Evolutionary conservation across 2,888 invertebrate species (phyloP), one percentile per base, ranked within the genome.

Genomic region (Agrotis ipsilon): DNA sequence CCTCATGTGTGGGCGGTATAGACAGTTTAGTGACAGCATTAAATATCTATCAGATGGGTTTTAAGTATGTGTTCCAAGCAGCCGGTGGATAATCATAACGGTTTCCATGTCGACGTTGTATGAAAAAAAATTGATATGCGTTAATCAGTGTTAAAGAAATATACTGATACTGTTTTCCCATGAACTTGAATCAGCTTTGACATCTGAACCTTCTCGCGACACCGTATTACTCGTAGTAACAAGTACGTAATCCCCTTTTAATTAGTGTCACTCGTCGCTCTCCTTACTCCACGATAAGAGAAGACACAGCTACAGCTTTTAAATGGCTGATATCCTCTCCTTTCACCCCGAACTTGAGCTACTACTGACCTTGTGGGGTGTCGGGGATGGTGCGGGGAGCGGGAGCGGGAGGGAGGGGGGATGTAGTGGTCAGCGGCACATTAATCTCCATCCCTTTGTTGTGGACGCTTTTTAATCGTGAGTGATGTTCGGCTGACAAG

Each of bases 391-490:
- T 39, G 39, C 39, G 39, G 39, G 39, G 39, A 18, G 45, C 1
- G 18, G 39, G 39, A 45, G 24, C 27, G 27, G 21, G 45, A 4
- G 18, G 39, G 39, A 43, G 24, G 19, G 55, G 11, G 59, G 55
- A 4, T 3, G 51, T n/a, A 21, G 75, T 70, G 82, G 82, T 75
- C 79, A 76, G 70, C 27, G 58, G 65, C 59, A 74, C 72, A 74
- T 79, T 83, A 76, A 79, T 83, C 65, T 69, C 69, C 49, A 74
- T 74, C 66, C 73, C 70, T 76, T 75, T 79, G 74, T 79, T 72
- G 46, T 57, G 64, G 49, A 60, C 21, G 69, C 46, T 68, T 82
- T 84, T 72, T 74, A 84, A 84, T 84, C 72, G 68, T 75, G 80
- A 82, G 60, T 61, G 84, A 84, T 75, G 66, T 81, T 72, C 60